Evolutionary conservation across 2,113 vertebrate species (phyloP), one percentile per base, ranked within the genome.

Genomic region (Parus major): DNA sequence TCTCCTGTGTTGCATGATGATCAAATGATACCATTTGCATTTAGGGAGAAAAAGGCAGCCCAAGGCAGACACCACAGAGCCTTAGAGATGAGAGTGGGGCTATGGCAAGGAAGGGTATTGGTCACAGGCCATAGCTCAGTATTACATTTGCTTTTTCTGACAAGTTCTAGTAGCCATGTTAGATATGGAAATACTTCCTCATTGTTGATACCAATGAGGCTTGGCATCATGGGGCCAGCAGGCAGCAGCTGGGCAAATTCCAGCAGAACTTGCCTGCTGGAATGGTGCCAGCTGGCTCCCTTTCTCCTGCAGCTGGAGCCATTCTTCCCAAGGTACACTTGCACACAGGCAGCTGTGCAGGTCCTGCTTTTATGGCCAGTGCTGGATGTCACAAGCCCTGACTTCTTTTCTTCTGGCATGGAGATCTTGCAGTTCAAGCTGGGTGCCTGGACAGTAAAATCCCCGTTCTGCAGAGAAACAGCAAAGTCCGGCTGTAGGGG

Each of bases 341-440:
- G 39, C 27, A 59, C 39, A 19, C 7, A 10, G 56, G 60, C 0
- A 1, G 3, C 15, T 61, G 29, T 66, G 73, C 27, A 81, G 36
- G 9, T 71, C 42, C 22, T 61, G 33, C 22, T 46, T 42, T 69
- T 59, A 9, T 4, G 42, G 33, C 14, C n/a, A 20, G 20, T 27
- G 42, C 22, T 36, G 9, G 36, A 22, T 27, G 24, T 29, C 57
- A 7, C 22, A 56, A 31, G 47, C 29, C 60, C 41, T 33, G 46
- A 2, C 17, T 11, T 2, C 2, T 36, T 80, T 70, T 25, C 16
- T 28, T 9, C 18, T 41, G 33, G 41, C 60, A 19, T 36, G 33
- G 36, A 1, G 5, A 18, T n/a, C 15, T 60, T 5, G 0, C 22
- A 60, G 42, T 39, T 60, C 0, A 4, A 10, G 20, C 11, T n/a